Evolutionary conservation across 2,888 invertebrate species (phyloP), one percentile per base, ranked within the genome.

Genomic region (Vanessa cardui): DNA sequence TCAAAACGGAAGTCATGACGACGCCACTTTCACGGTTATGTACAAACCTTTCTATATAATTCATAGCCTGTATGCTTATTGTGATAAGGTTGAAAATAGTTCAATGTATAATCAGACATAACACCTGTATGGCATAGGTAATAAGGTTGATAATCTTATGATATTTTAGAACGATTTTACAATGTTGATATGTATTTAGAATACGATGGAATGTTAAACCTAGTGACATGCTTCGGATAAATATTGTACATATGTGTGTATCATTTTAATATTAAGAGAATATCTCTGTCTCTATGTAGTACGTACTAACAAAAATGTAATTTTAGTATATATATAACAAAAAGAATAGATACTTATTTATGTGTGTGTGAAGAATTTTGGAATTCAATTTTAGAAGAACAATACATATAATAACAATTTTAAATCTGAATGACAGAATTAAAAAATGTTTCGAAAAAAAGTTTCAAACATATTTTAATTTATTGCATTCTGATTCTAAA

Each of bases 1-100:
- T 64, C 62, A 56, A 63, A 68, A 68, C 72, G 71, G 73, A 73
- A 74, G 70, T 65, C 66, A 47, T 31, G 58, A 67, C 15, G 66
- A 67, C 33, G 26, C 54, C 74, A 74, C 74, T 75, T 75, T 74
- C 73, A 70, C 72, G 58, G 59, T 21, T 50, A 39, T 39, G 39
- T 39, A 54, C 54, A 12, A 15, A 56, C 56, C 33, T 56, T 56
- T 56, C 33, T 56, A 56, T 56, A 56, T 56, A 56, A 12, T 18
- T 56, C 12, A 52, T 6, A 56, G 20, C 56, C 39, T 33, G 56
- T 56, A 56, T 56, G n/a, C 39, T 8, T 56, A 56, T 56, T 9
- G 3, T 9, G 2, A 56, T 56, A 56, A 56, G 56, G 54, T 54
- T 31, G 54, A 54, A 31, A 54, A 33, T 54, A 6, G 8, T 20